Conservation (phyloP, 2,797 vertebrate species). For the Macrochelys suwanniensis region DNA sequence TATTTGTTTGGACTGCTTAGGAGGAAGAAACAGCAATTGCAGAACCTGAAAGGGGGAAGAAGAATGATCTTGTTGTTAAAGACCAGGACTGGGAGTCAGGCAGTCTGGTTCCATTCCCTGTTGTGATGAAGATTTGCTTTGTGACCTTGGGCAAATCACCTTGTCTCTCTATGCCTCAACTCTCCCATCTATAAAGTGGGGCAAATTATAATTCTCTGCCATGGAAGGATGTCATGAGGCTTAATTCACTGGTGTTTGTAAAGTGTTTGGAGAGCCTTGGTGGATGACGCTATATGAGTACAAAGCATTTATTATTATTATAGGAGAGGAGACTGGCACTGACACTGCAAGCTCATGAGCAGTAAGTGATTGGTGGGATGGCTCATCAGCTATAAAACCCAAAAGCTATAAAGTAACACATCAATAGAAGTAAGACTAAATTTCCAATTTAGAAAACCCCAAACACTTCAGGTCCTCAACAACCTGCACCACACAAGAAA, state of each 20-base stretch:
- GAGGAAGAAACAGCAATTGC: neutral
- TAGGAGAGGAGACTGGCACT: neutral
- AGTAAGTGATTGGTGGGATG: neutral
- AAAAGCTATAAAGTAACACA: neutral
- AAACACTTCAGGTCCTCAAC: neutral
- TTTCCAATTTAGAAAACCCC: neutral
- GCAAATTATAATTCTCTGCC: neutral
- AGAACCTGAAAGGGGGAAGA: conserved; percentile 20
- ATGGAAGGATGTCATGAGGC: neutral
- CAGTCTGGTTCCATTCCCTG: neutral
- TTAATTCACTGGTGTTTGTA: neutral
- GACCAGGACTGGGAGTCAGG: neutral
- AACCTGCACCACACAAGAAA: neutral
- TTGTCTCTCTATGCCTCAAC: neutral
- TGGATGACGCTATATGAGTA: neutral
- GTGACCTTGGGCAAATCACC: neutral
- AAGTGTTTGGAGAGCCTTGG: neutral
- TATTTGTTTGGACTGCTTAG: conserved; percentile 8
- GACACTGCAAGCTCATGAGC: neutral
- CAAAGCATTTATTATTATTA: neutral
- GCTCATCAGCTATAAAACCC: neutral
- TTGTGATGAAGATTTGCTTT: neutral
- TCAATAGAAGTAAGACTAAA: neutral
- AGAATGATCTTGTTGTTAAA: neutral
- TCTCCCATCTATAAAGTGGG: neutral